These are phyloP conservation scores for Omphaloscelis lunosa DNA, from an alignment of 2,888 invertebrate genomes.

Conservation along the genomic window DNA sequence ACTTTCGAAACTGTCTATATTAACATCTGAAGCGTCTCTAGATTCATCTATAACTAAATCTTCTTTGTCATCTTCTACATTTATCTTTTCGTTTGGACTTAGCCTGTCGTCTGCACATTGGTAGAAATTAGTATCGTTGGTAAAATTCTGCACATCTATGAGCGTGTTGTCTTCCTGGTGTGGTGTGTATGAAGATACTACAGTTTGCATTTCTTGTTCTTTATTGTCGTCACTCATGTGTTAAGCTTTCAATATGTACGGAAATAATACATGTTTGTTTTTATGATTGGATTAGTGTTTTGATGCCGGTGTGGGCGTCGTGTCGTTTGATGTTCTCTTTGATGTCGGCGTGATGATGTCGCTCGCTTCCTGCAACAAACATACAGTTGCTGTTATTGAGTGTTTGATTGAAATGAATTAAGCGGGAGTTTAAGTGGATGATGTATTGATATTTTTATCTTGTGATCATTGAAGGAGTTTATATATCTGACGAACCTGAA, in stretches of 20 bases:
- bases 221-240: constrained; percentile 83
- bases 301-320: constrained; percentile 77
- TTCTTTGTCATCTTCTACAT: constrained; percentile 80
- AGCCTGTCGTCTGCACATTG: constrained; percentile 75
- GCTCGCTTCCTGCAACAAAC: constrained; percentile 86
- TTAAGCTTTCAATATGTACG: constrained; percentile 77
- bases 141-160: constrained; percentile 65
- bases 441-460: constrained; percentile 53
- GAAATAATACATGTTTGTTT: constrained; percentile 87
- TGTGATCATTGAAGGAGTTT: constrained; percentile 27
- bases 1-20: constrained; percentile 59
- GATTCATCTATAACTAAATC: constrained; percentile 77
- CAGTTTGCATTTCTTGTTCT: constrained; percentile 85
- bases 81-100: constrained; percentile 81
- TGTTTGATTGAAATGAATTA: constrained; percentile 71
- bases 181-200: constrained; percentile 80
- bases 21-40: constrained; percentile 69
- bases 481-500: not conserved
- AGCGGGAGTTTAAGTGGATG: constrained; percentile 48
- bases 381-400: constrained; percentile 80
- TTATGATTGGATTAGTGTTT: constrained; percentile 87
- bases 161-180: constrained; percentile 74
- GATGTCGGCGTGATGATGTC: constrained; percentile 77
- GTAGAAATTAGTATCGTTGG: constrained; percentile 69
- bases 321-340: constrained; percentile 84